These are phyloP conservation scores for Drosophila asahinai DNA, from an alignment of 1,140 invertebrate genomes.

Conservation along the genomic window DNA sequence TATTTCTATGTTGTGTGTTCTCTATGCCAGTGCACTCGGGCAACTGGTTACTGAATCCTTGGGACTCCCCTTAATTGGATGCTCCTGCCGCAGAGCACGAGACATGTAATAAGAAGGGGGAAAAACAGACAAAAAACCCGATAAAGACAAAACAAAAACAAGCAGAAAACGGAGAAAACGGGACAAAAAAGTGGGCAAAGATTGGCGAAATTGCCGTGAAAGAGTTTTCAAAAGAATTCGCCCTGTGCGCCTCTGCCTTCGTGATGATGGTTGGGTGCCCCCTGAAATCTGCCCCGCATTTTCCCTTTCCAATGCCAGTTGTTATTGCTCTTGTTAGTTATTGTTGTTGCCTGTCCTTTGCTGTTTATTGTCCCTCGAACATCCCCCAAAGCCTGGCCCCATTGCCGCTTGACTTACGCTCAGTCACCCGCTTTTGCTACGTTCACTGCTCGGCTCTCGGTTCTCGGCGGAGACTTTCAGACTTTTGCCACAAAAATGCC, in stretches of 20 bases:
- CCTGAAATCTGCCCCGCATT: not conserved
- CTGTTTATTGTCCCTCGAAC: constrained; percentile 37
- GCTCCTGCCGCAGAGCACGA: constrained; percentile 17
- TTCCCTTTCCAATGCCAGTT: constrained; percentile 2
- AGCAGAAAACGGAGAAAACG: not conserved
- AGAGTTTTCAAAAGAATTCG: constrained; percentile 44
- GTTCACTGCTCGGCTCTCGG: constrained; percentile 11
- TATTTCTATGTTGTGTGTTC: not conserved
- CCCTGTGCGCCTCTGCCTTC: constrained; percentile 10
- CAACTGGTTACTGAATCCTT: constrained; percentile 28
- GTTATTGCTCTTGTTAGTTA: constrained; percentile 54
- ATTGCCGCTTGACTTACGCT: constrained; percentile 43
- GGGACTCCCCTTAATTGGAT: constrained; percentile 47
- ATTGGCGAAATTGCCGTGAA: constrained; percentile 43
- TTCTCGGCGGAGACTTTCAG: constrained; percentile 25
- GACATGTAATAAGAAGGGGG: constrained; percentile 25
- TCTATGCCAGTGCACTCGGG: not conserved
- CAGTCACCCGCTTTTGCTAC: constrained; percentile 50
- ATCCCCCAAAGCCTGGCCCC: constrained; percentile 9
- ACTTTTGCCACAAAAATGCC: constrained; percentile 58
- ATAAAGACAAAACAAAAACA: not conserved
- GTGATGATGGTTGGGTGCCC: not conserved
- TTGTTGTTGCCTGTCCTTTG: constrained; percentile 55
- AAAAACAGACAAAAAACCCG: not conserved
- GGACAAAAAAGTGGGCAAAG: constrained; percentile 13